Evolutionary conservation across 2,888 invertebrate species (phyloP), one percentile per base, ranked within the genome.

Genomic region (Mystacides longicornis): DNA sequence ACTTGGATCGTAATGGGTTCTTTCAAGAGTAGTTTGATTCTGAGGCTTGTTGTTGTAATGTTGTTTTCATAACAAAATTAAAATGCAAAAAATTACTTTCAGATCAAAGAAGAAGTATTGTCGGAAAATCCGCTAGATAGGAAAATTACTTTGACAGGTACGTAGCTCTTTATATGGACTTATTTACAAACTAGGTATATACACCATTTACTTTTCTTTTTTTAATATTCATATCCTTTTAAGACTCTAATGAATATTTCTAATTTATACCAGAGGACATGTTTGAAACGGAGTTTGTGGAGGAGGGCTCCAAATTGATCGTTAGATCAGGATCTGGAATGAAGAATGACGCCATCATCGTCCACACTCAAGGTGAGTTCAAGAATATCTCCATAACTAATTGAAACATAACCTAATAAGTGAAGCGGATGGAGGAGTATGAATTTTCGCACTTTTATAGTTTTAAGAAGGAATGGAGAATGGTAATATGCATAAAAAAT

Each of bases 21-120:
- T n/a, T n/a, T n/a, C n/a, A n/a, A n/a, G n/a, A n/a, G n/a, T n/a
- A n/a, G n/a, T n/a, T n/a, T n/a, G n/a, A n/a, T n/a, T n/a, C n/a
- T n/a, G n/a, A n/a, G n/a, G n/a, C n/a, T n/a, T n/a, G n/a, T n/a
- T n/a, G n/a, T n/a, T n/a, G 20, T 1, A 47, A 2, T 1, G 4
- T 21, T 48, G 5, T 19, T 16, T 11, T 21, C n/a, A n/a, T n/a
- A n/a, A n/a, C n/a, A n/a, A n/a, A n/a, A n/a, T n/a, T n/a, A n/a
- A n/a, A n/a, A n/a, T n/a, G n/a, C n/a, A n/a, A n/a, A n/a, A n/a
- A n/a, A n/a, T n/a, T n/a, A n/a, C 3, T 37, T 37, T 14, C 45
- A 54, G 54, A 54, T 54, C 14, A 54, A 54, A 27, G 49, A 54
- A 23, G 54, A 54, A 21, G 49, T 22, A 18, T 49, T 53, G 22